These are phyloP conservation scores for crab-eating macaque (Macaca fascicularis) DNA, from an alignment of 2,113 vertebrate genomes.

Conservation along the genomic window T2T-MFA8v1.1 NC_088387.1:115550001-115550500, in stretches of 20 bases:
- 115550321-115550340: rapidly evolving
- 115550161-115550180: rapidly evolving
- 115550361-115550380: rapidly evolving
- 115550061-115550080: rapidly evolving
- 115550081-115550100: neutral
- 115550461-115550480: rapidly evolving
- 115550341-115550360: neutral
- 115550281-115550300: neutral
- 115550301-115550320: neutral
- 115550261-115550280: rapidly evolving
- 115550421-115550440: neutral
- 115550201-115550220: no score
- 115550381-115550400: rapidly evolving
- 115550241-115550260: rapidly evolving
- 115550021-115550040: neutral
- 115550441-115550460: neutral
- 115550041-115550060: neutral
- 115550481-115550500: neutral
- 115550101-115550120: no score
- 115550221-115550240: no score
- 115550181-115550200: neutral
- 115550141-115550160: neutral
- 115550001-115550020: rapidly evolving
- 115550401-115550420: neutral
- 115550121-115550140: neutral